Base-by-base conservation (phyloP, 2,797 vertebrate species). In the Darevskia mixta region DNA sequence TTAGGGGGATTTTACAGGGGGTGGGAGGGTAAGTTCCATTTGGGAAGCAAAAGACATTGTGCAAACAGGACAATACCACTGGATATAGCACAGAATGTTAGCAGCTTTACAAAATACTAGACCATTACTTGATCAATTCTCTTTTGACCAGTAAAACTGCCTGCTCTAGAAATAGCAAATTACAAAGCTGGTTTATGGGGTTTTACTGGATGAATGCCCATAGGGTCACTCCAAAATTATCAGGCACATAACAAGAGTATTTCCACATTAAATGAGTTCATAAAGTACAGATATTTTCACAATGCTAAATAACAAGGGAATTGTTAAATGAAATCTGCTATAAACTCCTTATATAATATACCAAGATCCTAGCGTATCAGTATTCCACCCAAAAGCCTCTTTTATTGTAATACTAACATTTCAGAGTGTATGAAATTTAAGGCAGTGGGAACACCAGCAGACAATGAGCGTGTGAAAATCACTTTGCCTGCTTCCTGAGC, bases 391-490 rank as follows among this genome's bases (percentile, higher is more conserved):
- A 41, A 66, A 69, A 71, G 32, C 66, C 75, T 77, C 45, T n/a
- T 13, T 83, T 71, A 20, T 58, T 71, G 78, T 87, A 73, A 23
- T 25, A 7, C 27, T 49, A 91, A 55, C 32, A 79, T 73, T 83
- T 79, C 75, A 88, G 32, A 79, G 80, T 23, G 25, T 23, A 32
- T 55, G 82, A 92, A 94, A 91, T 5, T 8, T 17, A 35, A 93
- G 45, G 87, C 43, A 77, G 41, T 32, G 8, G 45, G 88, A 92
- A 88, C 17, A 32, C 75, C 25, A 55, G 2, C 29, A 86, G 25
- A 84, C n/a, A 82, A 75, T 64, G 45, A 83, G 45, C 10, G 11
- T 27, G 69, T 43, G 75, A 86, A 73, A 88, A 41, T 71, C 41
- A 23, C 32, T 45, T 85, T 69, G 58, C 25, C 11, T 20, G 0